These are phyloP conservation scores for Papilio xuthus DNA, from an alignment of 1,140 invertebrate species.

Conservation along the genomic window DNA sequence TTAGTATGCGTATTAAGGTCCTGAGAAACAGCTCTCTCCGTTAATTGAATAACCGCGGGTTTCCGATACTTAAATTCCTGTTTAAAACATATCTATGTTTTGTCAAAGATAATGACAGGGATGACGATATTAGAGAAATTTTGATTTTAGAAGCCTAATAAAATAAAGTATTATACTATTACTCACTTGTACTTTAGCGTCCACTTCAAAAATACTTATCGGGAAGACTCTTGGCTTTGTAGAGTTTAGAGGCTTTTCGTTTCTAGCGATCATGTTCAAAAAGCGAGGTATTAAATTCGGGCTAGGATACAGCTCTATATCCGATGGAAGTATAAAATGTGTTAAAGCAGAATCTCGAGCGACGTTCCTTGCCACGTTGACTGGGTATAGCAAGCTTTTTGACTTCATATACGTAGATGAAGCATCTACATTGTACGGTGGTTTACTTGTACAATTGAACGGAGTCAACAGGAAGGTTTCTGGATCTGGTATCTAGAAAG, in stretches of 20 bases:
- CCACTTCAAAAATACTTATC: constrained; percentile 92
- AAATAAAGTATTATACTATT: not conserved
- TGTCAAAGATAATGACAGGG: no score
- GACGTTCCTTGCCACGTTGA: constrained; percentile 93
- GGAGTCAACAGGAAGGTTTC: constrained; percentile 83
- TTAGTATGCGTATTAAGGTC: no score
- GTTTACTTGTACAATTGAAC: constrained; percentile 86
- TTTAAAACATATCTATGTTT: no score
- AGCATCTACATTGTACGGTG: constrained; percentile 87
- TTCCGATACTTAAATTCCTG: no score
- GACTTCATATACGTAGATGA: constrained; percentile 88
- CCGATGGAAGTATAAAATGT: constrained; percentile 92
- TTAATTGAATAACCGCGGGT: no score
- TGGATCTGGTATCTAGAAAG: constrained; percentile 84
- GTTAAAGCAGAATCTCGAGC: constrained; percentile 91
- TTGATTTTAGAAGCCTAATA: no score
- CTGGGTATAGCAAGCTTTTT: constrained; percentile 92
- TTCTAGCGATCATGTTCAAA: constrained; percentile 90
- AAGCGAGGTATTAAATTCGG: constrained; percentile 89
- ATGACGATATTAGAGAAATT: no score
- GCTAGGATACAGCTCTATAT: constrained; percentile 94
- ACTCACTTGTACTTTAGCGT: constrained; percentile 83
- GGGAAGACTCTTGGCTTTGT: constrained; percentile 90
- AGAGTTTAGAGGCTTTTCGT: constrained; percentile 84
- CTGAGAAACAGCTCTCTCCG: not conserved